Evolutionary conservation across 2,797 vertebrate species (phyloP).

Genomic region (Toxotes lorentzi): DNA sequence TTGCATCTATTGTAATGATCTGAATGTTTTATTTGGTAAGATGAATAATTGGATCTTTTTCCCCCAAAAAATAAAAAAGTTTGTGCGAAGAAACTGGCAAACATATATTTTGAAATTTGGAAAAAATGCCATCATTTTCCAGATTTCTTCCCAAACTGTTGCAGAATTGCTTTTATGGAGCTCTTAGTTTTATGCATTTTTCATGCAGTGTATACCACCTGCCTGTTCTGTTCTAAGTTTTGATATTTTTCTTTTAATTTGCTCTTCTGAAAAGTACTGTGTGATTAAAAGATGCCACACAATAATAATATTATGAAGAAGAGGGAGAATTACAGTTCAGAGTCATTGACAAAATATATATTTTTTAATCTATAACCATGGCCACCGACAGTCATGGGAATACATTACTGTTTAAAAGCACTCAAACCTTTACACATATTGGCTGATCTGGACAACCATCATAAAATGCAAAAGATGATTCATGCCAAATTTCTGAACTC

Average conservation of each 20-base stretch:
- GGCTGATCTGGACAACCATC: conserved; percentile 30
- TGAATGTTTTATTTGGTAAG: conserved; percentile 13
- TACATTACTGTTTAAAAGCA: conserved; percentile 40
- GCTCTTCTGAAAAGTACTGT: neutral
- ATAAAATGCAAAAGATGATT: conserved; percentile 32
- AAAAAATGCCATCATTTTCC: neutral
- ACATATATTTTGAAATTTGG: conserved; percentile 1
- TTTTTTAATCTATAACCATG: conserved; percentile 4
- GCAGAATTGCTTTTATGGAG: conserved; percentile 20
- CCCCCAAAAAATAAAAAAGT: conserved; percentile 11
- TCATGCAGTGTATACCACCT: conserved; percentile 5
- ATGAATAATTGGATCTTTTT: conserved; percentile 20
- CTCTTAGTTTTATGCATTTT: conserved; percentile 19
- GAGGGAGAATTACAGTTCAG: neutral
- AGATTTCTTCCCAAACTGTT: neutral
- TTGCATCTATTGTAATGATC: conserved; percentile 1
- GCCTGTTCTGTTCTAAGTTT: neutral
- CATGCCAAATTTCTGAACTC: conserved; percentile 46
- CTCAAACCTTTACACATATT: conserved; percentile 37
- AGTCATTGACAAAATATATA: neutral
- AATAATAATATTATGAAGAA: neutral
- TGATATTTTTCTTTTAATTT: no score
- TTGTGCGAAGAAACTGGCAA: conserved; percentile 5
- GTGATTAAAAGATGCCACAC: no score
- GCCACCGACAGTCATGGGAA: conserved; percentile 7